Percentiles rank a stretch among this genome's conserved stretches.
Evolutionary conservation across 2,113 vertebrate genomes (phyloP).

Genomic region (Alaudala cheleensis): DNA sequence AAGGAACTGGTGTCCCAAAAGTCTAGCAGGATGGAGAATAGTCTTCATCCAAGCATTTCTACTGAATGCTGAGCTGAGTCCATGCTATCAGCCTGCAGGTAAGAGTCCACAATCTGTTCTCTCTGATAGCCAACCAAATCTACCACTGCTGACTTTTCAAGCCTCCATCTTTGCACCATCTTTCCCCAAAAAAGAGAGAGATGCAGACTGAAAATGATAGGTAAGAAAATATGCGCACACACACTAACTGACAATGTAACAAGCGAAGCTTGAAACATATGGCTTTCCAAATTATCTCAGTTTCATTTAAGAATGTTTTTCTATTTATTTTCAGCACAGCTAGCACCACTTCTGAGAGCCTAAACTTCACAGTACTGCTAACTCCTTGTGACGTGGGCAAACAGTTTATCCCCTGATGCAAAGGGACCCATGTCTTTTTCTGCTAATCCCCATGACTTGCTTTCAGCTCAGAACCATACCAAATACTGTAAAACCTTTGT

Average conservation of each 20-base stretch:
- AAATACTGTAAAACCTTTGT: constrained; percentile 11
- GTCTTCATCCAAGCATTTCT: not conserved
- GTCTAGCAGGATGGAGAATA: not conserved
- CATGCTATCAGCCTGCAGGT: not conserved
- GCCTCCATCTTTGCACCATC: not conserved
- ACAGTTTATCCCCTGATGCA: not conserved
- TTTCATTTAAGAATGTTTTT: not conserved
- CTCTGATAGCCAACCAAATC: not conserved
- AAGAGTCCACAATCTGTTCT: not conserved
- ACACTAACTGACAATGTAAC: not conserved
- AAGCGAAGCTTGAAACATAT: not conserved
- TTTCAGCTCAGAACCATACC: not conserved
- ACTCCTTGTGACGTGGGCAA: not conserved
- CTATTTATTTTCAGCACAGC: not conserved
- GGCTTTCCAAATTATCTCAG: not conserved
- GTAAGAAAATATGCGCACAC: not conserved
- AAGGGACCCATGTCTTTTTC: not conserved
- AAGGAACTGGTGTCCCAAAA: not conserved
- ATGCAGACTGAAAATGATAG: not conserved
- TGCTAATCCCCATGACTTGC: not conserved
- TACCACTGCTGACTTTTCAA: not conserved
- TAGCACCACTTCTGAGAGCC: not conserved
- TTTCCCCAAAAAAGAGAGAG: not conserved
- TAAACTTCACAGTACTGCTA: not conserved
- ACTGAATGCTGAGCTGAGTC: not conserved